Evolutionary conservation across 2,113 vertebrate species (phyloP).

Genomic region (Nycticorax nycticorax): DNA sequence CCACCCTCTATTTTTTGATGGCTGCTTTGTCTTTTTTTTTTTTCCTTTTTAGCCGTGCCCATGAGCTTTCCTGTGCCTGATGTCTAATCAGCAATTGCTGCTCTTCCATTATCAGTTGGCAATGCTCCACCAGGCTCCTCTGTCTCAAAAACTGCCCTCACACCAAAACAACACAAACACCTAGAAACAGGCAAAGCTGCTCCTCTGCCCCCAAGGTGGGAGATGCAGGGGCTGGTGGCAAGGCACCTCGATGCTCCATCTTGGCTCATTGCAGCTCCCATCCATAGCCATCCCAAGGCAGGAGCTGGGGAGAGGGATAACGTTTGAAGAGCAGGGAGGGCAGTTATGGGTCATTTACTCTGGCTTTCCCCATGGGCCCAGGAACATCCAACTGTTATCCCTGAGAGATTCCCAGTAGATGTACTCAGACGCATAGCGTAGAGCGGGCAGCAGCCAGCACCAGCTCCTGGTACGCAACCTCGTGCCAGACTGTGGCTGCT

Average conservation of each 20-base stretch:
- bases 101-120: slow-evolving; percentile 21
- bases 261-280: background rate
- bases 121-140: background rate
- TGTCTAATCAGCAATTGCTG: background rate
- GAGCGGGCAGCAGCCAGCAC: background rate
- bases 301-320: background rate
- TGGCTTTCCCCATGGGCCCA: background rate
- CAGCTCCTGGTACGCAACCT: background rate
- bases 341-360: background rate
- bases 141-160: background rate
- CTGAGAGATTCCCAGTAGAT: background rate
- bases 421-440: accelerated
- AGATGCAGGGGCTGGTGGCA: background rate
- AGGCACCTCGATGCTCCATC: background rate
- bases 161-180: background rate
- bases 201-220: background rate
- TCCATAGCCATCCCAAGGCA: background rate
- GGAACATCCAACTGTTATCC: background rate
- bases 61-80: background rate
- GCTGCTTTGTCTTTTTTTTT: background rate
- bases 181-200: background rate
- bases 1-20: background rate
- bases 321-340: background rate
- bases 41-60: background rate
- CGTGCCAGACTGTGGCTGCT: background rate